Percentiles rank a stretch among this genome's conserved stretches.
Evolutionary conservation across 2,113 vertebrate genomes (phyloP).

Genomic region (Hipposideros armiger): DNA sequence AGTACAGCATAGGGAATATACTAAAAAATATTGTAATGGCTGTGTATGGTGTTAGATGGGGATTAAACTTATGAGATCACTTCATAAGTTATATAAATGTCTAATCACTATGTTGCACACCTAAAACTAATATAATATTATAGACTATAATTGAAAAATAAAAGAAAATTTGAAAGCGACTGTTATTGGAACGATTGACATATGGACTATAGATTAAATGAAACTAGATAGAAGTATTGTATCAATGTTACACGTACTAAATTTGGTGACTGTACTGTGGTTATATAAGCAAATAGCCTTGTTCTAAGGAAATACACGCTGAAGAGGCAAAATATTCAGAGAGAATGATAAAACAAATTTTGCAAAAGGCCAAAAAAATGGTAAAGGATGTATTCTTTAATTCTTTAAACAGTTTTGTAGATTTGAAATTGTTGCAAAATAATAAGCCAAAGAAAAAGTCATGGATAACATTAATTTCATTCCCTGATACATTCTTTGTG

Average conservation of each 20-base stretch:
- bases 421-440: constrained; percentile 24
- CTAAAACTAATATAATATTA: no score
- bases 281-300: background rate
- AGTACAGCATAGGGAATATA: no score
- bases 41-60: no score
- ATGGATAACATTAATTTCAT: background rate
- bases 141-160: no score
- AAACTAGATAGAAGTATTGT: background rate
- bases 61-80: no score
- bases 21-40: no score
- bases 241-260: background rate
- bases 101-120: no score
- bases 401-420: background rate
- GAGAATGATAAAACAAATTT: background rate
- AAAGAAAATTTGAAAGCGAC: background rate
- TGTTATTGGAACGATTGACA: background rate
- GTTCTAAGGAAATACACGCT: background rate
- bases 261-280: background rate
- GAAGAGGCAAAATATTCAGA: background rate
- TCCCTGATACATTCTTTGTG: background rate
- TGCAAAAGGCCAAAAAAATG: background rate
- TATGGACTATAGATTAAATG: background rate
- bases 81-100: no score
- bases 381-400: background rate
- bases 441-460: background rate